Evolutionary conservation across 2,113 vertebrate species (phyloP).

Genomic region (Eudyptes chrysolophus): DNA sequence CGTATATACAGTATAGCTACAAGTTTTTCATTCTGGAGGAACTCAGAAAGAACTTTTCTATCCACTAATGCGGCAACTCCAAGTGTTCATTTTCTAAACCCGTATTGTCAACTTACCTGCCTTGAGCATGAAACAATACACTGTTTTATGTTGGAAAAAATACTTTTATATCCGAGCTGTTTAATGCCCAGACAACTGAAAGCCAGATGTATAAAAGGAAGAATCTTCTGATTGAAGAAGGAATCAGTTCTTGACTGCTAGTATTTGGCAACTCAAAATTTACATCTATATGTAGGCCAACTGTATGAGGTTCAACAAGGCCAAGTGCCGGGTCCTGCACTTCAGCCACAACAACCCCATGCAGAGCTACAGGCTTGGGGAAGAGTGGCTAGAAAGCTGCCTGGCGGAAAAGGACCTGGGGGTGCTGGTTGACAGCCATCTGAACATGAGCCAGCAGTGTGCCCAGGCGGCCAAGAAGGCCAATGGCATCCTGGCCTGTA

Average conservation of each 20-base stretch:
- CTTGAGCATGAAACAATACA: background rate
- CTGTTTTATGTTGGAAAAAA: background rate
- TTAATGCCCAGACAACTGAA: background rate
- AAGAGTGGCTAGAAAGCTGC: no score
- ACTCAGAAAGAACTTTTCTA: background rate
- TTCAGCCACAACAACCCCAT: no score
- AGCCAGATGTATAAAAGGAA: background rate
- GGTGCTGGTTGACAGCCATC: no score
- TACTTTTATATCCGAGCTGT: background rate
- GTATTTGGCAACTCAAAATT: background rate
- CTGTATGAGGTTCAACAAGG: no score
- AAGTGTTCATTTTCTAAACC: background rate
- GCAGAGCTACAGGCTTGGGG: no score
- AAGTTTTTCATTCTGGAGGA: background rate
- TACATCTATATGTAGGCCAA: background rate
- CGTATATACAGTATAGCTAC: no score
- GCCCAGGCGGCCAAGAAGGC: no score
- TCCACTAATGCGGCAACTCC: background rate
- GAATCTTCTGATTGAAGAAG: background rate
- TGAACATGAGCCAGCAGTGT: no score
- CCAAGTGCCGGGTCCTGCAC: no score
- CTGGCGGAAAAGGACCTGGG: no score
- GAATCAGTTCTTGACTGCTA: background rate
- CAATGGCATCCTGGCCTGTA: no score
- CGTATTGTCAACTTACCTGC: background rate